A percentile compares a stretch with the other conserved stretches of the same genome.
These are phyloP conservation scores for Toxostoma redivivum DNA, from an alignment of 2,113 vertebrate genomes.

Conservation along the genomic window DNA sequence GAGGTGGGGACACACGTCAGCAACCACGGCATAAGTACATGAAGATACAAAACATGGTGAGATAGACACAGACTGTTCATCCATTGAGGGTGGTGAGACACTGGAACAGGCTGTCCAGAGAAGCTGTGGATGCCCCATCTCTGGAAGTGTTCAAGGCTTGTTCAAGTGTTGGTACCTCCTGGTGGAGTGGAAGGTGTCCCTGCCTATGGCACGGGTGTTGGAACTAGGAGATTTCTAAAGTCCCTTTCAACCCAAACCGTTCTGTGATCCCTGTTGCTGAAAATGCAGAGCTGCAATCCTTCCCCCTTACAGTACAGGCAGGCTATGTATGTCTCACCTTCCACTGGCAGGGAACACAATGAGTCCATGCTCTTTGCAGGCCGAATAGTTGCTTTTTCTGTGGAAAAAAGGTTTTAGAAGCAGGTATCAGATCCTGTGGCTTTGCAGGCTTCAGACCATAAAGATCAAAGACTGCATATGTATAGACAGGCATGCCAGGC, in stretches of 20 bases:
- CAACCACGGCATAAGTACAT: not conserved
- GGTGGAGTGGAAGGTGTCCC: not conserved
- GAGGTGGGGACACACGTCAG: not conserved
- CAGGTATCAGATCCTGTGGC: not conserved
- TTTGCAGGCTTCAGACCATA: not conserved
- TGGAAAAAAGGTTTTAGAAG: conserved; percentile 31
- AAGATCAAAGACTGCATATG: not conserved
- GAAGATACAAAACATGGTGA: not conserved
- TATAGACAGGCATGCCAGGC: not conserved
- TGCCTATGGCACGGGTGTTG: not conserved
- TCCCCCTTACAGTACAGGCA: not conserved
- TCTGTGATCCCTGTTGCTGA: not conserved
- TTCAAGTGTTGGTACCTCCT: not conserved
- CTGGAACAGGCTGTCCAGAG: not conserved
- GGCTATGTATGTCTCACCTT: conserved; percentile 75
- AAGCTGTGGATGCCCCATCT: not conserved
- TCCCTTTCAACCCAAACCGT: not conserved
- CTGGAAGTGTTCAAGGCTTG: not conserved
- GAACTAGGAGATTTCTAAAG: not conserved
- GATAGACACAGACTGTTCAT: not conserved
- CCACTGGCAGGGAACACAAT: conserved; percentile 87
- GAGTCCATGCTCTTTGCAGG: conserved; percentile 99
- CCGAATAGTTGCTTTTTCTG: conserved; percentile 91
- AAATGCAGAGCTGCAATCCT: not conserved
- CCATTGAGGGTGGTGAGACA: not conserved